phyloP scores from a whole-genome alignment of 2,888 invertebrate genomes.

The Nudaria mundana region DNA sequence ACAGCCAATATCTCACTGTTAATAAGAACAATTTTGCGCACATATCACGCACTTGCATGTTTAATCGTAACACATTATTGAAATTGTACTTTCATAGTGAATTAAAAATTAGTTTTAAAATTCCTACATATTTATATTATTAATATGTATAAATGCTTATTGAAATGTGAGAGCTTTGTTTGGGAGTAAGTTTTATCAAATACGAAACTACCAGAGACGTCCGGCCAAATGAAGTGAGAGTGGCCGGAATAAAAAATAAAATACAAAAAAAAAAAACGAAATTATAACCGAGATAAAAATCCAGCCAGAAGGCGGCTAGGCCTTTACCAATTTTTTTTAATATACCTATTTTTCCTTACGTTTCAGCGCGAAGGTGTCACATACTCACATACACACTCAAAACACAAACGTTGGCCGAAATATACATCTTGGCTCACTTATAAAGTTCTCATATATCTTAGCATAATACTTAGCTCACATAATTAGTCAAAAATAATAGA shows the following conservation, averaged over 20 bases:
- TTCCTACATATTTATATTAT: conserved; percentile 11
- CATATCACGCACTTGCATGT: conserved; percentile 62
- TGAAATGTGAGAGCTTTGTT: conserved; percentile 17
- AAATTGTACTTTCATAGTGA: conserved; percentile 16
- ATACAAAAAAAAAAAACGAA: no score
- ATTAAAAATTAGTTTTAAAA: neutral
- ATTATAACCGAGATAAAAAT: no score
- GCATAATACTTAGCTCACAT: conserved; percentile 13
- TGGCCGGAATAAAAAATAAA: no score
- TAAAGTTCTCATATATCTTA: conserved; percentile 6
- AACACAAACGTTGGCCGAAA: no score
- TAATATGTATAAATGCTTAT: conserved; percentile 9
- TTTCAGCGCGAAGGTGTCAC: no score
- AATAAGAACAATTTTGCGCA: conserved; percentile 39
- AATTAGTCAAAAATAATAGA: conserved; percentile 32
- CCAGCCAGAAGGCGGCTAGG: no score
- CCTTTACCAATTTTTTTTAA: no score
- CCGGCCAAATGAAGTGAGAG: no score
- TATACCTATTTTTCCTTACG: no score
- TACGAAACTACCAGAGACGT: no score
- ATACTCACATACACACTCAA: no score
- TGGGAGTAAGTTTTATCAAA: neutral
- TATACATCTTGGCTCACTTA: no score
- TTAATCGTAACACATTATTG: conserved; percentile 31
- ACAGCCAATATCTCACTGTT: conserved; percentile 30